A percentile compares a stretch with the other conserved stretches of the same genome.
Evolutionary conservation across 1,140 invertebrate genomes (phyloP).

Genomic region (Anoplophora glabripennis): DNA sequence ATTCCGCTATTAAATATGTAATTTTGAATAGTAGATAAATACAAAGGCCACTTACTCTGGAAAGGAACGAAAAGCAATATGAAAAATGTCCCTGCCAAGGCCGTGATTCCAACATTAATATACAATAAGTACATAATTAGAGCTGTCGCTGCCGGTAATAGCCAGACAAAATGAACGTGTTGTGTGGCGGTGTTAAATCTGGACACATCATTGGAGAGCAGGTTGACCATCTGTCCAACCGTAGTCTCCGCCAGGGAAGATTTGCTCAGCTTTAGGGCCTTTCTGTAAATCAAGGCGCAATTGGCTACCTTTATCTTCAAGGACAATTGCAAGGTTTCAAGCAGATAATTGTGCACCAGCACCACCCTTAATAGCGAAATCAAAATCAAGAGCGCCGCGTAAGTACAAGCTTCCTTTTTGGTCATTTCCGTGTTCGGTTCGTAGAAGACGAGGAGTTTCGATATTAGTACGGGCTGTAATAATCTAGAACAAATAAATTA

Average conservation of each 20-base stretch:
- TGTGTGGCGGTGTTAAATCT: slow-evolving; percentile 64
- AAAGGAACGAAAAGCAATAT: slow-evolving; percentile 80
- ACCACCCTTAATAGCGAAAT: slow-evolving; percentile 68
- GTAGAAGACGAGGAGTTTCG: slow-evolving; percentile 21
- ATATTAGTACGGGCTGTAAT: slow-evolving; percentile 18
- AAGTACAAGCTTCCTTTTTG: slow-evolving; percentile 60
- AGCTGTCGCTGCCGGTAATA: slow-evolving; percentile 71
- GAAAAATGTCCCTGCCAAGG: slow-evolving; percentile 72
- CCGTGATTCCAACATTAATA: slow-evolving; percentile 65
- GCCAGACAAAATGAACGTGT: slow-evolving; percentile 59
- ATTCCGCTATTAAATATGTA: no score
- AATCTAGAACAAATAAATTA: slow-evolving; percentile 24
- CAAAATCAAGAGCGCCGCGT: slow-evolving; percentile 64
- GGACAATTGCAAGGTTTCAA: slow-evolving; percentile 58
- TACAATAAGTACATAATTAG: slow-evolving; percentile 74
- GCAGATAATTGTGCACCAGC: slow-evolving; percentile 67
- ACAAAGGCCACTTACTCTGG: slow-evolving; percentile 63
- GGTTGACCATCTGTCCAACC: slow-evolving; percentile 81
- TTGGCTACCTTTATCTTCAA: slow-evolving; percentile 56
- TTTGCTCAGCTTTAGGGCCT: slow-evolving; percentile 60
- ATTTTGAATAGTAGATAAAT: no score
- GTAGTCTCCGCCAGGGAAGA: slow-evolving; percentile 67
- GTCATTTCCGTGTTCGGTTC: slow-evolving; percentile 5
- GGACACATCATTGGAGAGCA: slow-evolving; percentile 79
- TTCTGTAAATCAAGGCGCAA: slow-evolving; percentile 59